These are phyloP conservation scores for Hydropsyche tenuis DNA, from an alignment of 1,140 invertebrate species.

Conservation along the genomic window DNA sequence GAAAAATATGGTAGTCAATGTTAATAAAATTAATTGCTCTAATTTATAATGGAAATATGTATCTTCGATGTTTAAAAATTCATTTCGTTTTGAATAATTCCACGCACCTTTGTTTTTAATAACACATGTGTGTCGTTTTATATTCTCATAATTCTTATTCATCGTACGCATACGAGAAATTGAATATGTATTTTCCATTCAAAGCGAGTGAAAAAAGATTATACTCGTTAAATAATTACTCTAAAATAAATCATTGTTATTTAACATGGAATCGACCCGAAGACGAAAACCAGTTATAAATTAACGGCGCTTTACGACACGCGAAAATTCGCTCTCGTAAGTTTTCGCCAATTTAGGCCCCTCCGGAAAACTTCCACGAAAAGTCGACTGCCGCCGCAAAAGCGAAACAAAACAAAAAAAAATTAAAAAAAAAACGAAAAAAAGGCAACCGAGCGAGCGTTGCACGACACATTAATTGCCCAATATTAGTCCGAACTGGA, in stretches of 20 bases:
- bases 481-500: conserved; percentile 13
- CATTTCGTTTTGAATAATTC: too few species aligned
- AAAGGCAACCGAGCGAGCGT: conserved; percentile 7
- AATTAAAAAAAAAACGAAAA: not conserved
- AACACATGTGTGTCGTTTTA: too few species aligned
- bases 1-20: too few species aligned
- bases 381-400: not conserved
- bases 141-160: too few species aligned
- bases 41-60: too few species aligned
- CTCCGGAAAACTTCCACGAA: not conserved
- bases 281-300: conserved; percentile 16
- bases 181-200: not conserved
- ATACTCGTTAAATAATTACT: not conserved
- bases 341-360: conserved; percentile 2
- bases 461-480: conserved; percentile 37
- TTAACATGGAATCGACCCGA: not conserved
- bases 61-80: too few species aligned
- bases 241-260: not conserved
- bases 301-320: not conserved
- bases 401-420: not conserved
- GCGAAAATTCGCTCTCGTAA: conserved; percentile 15
- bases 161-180: too few species aligned
- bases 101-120: too few species aligned
- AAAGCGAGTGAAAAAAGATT: not conserved
- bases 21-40: too few species aligned